Percentiles rank a stretch among this genome's conserved stretches.
phyloP scores from a whole-genome alignment of 1,140 invertebrate species.

The Tetramorium parvispinum region DNA sequence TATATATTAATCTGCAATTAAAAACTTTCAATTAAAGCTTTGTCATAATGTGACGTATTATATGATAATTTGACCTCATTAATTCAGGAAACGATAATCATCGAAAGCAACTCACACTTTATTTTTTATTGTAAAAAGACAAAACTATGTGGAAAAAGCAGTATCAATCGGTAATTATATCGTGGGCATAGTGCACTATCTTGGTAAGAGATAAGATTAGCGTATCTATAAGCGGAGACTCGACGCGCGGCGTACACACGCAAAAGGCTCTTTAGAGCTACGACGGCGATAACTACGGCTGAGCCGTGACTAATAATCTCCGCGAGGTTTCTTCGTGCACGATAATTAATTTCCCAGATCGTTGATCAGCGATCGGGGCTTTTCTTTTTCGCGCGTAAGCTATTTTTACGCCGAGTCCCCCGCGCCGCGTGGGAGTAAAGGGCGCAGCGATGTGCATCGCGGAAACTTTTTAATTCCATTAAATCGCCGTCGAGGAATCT shows the following conservation, averaged over 20 bases:
- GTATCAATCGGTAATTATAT: slow-evolving; percentile 63
- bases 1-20: not conserved
- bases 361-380: slow-evolving; percentile 70
- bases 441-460: slow-evolving; percentile 57
- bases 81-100: slow-evolving; percentile 13
- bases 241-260: slow-evolving; percentile 18
- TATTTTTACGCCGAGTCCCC: slow-evolving; percentile 45
- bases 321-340: slow-evolving; percentile 66
- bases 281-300: slow-evolving; percentile 61
- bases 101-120: not conserved
- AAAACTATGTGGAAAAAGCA: slow-evolving; percentile 39
- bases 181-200: slow-evolving; percentile 67
- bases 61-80: not conserved
- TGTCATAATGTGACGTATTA: not conserved
- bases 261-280: slow-evolving; percentile 65
- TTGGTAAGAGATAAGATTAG: slow-evolving; percentile 73
- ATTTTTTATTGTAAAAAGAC: slow-evolving; percentile 26
- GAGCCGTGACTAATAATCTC: slow-evolving; percentile 74
- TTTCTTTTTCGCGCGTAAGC: slow-evolving; percentile 64
- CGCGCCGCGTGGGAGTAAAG: slow-evolving; percentile 62
- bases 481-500: slow-evolving; percentile 56
- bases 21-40: not conserved
- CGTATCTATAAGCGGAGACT: slow-evolving; percentile 63
- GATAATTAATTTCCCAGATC: slow-evolving; percentile 75
- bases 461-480: slow-evolving; percentile 67